These are phyloP conservation scores for Colostygia pectinataria DNA, from an alignment of 2,888 invertebrate species.

Conservation along the genomic window DNA sequence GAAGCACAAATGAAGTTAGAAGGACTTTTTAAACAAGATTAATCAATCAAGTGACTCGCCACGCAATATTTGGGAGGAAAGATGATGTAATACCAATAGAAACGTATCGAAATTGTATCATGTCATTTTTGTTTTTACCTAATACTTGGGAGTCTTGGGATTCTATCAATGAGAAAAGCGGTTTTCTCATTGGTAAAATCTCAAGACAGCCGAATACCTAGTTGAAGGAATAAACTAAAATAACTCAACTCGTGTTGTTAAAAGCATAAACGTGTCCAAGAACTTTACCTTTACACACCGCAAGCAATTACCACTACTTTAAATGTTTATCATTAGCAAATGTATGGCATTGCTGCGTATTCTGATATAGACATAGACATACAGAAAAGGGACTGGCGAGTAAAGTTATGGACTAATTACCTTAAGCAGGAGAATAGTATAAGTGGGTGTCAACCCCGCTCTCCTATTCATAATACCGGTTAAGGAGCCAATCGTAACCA, in stretches of 20 bases:
- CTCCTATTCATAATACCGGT: conserved; percentile 7
- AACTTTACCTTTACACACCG: conserved; percentile 24
- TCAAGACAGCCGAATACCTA: too few species aligned
- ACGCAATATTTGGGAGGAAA: too few species aligned
- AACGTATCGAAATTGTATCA: too few species aligned
- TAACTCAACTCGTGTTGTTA: conserved; percentile 24
- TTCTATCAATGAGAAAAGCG: too few species aligned
- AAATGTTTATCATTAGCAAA: conserved; percentile 33
- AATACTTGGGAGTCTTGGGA: too few species aligned
- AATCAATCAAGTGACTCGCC: too few species aligned
- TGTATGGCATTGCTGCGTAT: conserved; percentile 20
- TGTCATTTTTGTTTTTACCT: too few species aligned
- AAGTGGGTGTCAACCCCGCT: conserved; percentile 13
- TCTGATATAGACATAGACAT: conserved; percentile 22
- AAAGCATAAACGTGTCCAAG: conserved; percentile 32
- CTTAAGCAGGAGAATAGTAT: conserved; percentile 11
- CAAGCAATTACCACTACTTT: conserved; percentile 32
- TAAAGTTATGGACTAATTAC: conserved; percentile 19
- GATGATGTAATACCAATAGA: too few species aligned
- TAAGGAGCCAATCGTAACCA: not conserved
- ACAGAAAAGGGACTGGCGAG: conserved; percentile 11
- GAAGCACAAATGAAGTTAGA: too few species aligned
- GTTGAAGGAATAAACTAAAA: too few species aligned
- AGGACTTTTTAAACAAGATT: too few species aligned
- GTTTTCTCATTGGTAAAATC: too few species aligned